Percentiles rank a stretch among this genome's conserved stretches.
Evolutionary conservation across 1,140 invertebrate genomes (phyloP).

Genomic region (Teleogryllus occipitalis): DNA sequence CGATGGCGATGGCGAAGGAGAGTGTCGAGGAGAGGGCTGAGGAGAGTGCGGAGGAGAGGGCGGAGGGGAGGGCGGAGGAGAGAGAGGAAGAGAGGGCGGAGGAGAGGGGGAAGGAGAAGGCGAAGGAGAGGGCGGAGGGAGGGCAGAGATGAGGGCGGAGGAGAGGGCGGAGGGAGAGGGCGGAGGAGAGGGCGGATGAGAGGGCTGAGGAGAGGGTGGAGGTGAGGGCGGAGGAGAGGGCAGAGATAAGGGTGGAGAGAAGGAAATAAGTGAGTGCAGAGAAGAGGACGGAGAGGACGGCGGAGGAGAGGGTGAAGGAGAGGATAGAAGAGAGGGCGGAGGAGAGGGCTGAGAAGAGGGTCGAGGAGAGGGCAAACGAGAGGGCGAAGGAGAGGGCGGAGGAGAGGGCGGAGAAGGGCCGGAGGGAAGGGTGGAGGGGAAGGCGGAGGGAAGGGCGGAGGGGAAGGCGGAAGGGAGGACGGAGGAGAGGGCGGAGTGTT

Average conservation of each 20-base stretch:
- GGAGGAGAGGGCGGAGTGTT: background rate
- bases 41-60: background rate
- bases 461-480: background rate
- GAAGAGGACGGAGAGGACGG: background rate
- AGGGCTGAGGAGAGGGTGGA: background rate
- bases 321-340: background rate
- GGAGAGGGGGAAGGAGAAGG: background rate
- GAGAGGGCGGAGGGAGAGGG: background rate
- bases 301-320: background rate
- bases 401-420: background rate
- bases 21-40: background rate
- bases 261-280: background rate
- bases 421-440: background rate
- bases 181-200: background rate
- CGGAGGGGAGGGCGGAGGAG: background rate
- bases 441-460: background rate
- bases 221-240: background rate
- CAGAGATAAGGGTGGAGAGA: background rate
- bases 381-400: background rate
- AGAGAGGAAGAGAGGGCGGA: background rate
- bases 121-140: background rate
- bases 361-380: background rate
- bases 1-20: too few relatives aligned
- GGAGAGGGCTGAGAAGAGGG: background rate
- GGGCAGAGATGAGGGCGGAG: background rate